Base-by-base conservation (phyloP, 2,797 vertebrate genomes). In the Eleutherodactylus coqui region DNA sequence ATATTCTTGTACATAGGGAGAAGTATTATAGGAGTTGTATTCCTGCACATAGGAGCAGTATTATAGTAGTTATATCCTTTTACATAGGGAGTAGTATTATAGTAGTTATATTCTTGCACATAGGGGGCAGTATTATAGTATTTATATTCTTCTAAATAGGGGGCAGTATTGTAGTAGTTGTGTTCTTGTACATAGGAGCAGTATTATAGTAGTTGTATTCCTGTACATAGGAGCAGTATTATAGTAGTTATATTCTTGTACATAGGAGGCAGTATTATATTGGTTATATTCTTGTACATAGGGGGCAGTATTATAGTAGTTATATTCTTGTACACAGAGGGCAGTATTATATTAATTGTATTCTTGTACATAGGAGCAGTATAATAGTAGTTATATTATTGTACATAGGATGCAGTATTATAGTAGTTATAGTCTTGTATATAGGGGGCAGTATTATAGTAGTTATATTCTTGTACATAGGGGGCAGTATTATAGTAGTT, bases 401-500 rank as follows among this genome's bases (percentile, higher is more conserved):
- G 64, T 69, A 69, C 10, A 69, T 69, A 69, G 64, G 34, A 10
- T 14, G 62, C 32, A 69, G 64, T 69, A 69, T 69, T 69, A 69
- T 69, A 69, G 64, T 69, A 38, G 64, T 36, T 69, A 38, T 69
- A 69, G 36, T 69, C 64, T 69, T 69, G 32, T 69, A 69, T 9
- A 69, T 69, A 36, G 64, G 55, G 5, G 51, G 58, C 58, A 62
- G 27, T 62, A 62, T 62, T 62, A 62, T 62, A 62, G n/a, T 62
- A 62, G 58, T 62, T 62, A 62, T 62, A 62, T 62, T 62, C 27
- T 62, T 62, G 27, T 62, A 62, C 17, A 62, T 62, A 62, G 58
- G 58, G n/a, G n/a, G 62, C 62, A 64, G 62, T 69, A 69, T 69
- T 69, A 38, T 69, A 69, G 64, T 69, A 69, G 64, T 36, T 69